A percentile compares a stretch with the other conserved stretches of the same genome.
Evolutionary conservation across 2,113 vertebrate species (phyloP).

Genomic region (Barnardius zonarius): DNA sequence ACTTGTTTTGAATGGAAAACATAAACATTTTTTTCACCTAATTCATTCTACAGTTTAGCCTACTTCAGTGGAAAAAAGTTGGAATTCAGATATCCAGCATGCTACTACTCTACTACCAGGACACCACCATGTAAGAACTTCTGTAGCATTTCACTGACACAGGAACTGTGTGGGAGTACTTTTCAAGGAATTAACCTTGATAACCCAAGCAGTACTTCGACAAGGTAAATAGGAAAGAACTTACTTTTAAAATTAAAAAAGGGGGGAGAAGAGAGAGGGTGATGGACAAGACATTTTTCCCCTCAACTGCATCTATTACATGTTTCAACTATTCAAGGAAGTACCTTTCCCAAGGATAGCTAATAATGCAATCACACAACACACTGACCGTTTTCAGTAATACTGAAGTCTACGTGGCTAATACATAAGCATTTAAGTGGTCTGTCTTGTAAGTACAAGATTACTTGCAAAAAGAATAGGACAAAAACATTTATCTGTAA

Average conservation of each 20-base stretch:
- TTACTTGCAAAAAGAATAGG: not conserved
- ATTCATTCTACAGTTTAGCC: not conserved
- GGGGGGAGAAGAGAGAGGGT: too few species aligned
- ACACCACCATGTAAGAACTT: rapidly evolving
- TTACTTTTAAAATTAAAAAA: too few species aligned
- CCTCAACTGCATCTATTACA: not conserved
- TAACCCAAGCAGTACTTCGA: not conserved
- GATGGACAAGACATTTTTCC: not conserved
- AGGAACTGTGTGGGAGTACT: not conserved
- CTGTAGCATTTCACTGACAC: not conserved
- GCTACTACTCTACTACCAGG: not conserved
- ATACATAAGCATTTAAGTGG: not conserved
- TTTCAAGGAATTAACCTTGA: not conserved
- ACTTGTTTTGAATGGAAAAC: not conserved
- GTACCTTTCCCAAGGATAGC: not conserved
- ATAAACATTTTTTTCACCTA: not conserved
- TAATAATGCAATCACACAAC: not conserved
- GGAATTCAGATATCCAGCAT: not conserved
- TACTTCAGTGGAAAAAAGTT: not conserved
- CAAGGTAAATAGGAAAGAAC: not conserved
- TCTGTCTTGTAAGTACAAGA: not conserved
- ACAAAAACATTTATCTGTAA: not conserved
- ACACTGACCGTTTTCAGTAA: not conserved
- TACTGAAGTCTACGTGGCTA: not conserved
- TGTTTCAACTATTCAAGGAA: not conserved